phyloP scores from a whole-genome alignment of 2,888 invertebrate genomes.

The Apamea anceps region DNA sequence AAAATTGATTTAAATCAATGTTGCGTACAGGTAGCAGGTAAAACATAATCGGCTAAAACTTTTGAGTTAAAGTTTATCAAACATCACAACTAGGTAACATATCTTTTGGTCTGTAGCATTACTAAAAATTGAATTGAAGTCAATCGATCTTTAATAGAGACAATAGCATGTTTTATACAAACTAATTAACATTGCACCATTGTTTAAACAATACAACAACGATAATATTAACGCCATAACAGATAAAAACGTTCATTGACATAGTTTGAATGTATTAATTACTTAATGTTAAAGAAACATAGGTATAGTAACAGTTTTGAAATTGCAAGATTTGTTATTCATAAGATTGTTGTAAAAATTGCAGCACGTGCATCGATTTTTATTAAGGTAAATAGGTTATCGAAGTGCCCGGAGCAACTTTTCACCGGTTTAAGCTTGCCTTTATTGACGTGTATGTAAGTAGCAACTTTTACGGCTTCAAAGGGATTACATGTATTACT shows the following conservation, averaged over 20 bases:
- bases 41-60: neutral
- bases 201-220: constrained; percentile 38
- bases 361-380: constrained; percentile 29
- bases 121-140: constrained; percentile 2
- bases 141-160: constrained; percentile 24
- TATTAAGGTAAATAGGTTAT: constrained; percentile 46
- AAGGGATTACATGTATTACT: neutral
- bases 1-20: neutral
- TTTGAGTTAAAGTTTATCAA: neutral
- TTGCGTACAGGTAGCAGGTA: neutral
- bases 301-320: constrained; percentile 4
- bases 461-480: constrained; percentile 42
- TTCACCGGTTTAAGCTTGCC: constrained; percentile 26
- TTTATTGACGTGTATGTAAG: constrained; percentile 40
- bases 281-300: constrained; percentile 33
- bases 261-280: constrained; percentile 46
- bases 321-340: constrained; percentile 45
- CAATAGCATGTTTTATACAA: constrained; percentile 36
- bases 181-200: constrained; percentile 32
- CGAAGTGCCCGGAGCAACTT: constrained; percentile 19
- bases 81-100: neutral
- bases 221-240: constrained; percentile 23
- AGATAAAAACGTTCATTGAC: constrained; percentile 49
- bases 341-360: constrained; percentile 19
- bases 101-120: neutral